A percentile compares a stretch with the other conserved stretches of the same genome.
Evolutionary conservation across 37 sponge, comb jelly and placozoan genomes (phyloP).

Genomic region (Halisarca cf. caerulea): DNA sequence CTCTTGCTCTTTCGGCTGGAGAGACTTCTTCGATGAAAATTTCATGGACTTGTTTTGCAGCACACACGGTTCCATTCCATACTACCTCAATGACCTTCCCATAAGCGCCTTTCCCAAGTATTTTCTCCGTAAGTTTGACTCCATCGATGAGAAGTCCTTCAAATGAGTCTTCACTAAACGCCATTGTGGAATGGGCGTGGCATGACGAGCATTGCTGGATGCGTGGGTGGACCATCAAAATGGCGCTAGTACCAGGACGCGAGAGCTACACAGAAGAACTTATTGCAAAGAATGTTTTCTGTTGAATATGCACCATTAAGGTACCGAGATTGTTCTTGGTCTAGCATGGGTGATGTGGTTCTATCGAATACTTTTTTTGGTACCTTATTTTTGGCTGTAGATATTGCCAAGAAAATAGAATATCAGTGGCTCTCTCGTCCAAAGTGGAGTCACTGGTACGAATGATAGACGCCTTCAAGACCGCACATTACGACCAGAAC

Average conservation of each 20-base stretch:
- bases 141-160: not conserved
- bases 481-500: conserved; percentile 10
- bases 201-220: too few species aligned
- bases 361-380: too few species aligned
- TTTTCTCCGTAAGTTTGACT: not conserved
- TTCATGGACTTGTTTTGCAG: not conserved
- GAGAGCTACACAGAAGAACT: too few species aligned
- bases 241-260: too few species aligned
- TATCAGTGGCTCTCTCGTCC: not conserved
- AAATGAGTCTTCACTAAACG: not conserved
- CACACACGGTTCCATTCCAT: not conserved
- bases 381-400: too few species aligned
- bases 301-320: too few species aligned
- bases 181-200: too few species aligned
- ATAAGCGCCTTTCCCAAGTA: not conserved
- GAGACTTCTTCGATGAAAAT: not conserved
- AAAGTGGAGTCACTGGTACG: conserved; percentile 1
- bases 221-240: too few species aligned
- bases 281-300: too few species aligned
- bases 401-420: too few species aligned
- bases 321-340: too few species aligned
- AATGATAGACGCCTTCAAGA: conserved; percentile 24
- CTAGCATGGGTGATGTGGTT: too few species aligned
- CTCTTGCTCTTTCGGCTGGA: not conserved
- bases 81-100: not conserved